Evolutionary conservation across 2,113 vertebrate genomes (phyloP).

Genomic region (Cryptoleucopteryx plumbea): DNA sequence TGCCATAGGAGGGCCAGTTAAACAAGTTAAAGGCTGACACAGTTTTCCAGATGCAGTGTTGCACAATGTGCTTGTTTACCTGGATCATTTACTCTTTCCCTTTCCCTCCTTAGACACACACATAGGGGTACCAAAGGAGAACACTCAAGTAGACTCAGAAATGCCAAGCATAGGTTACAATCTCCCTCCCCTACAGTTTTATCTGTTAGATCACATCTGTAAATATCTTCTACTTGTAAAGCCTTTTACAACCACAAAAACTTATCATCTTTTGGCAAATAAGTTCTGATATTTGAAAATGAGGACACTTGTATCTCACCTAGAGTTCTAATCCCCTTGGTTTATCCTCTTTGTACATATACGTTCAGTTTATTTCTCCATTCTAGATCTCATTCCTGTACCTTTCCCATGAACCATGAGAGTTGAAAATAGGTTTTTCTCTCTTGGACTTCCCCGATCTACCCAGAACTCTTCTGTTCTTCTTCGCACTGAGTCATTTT

Average conservation of each 20-base stretch:
- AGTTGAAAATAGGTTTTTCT: not conserved
- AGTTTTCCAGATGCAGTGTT: constrained; percentile 53
- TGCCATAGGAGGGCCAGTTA: constrained; percentile 56
- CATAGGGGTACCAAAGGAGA: not conserved
- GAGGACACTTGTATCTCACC: not conserved
- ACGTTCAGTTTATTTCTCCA: not conserved
- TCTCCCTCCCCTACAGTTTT: not conserved
- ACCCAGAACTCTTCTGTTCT: not conserved
- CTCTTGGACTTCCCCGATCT: not conserved
- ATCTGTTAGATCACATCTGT: not conserved
- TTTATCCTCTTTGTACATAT: not conserved
- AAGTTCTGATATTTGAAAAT: not conserved
- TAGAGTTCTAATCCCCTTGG: not conserved
- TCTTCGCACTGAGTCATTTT: not conserved
- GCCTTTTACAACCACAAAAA: not conserved
- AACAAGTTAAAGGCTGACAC: constrained; percentile 57
- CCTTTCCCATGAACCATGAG: not conserved
- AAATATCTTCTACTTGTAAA: not conserved
- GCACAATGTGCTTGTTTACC: constrained; percentile 56
- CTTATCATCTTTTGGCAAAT: not conserved
- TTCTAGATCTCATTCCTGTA: not conserved
- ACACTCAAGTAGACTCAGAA: not conserved
- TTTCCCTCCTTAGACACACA: not conserved
- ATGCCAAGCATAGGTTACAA: not conserved
- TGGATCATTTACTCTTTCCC: constrained; percentile 8